A percentile compares a stretch with the other conserved stretches of the same genome.
Evolutionary conservation across 2,888 invertebrate genomes (phyloP).

Genomic region (Eupithecia vulgata): DNA sequence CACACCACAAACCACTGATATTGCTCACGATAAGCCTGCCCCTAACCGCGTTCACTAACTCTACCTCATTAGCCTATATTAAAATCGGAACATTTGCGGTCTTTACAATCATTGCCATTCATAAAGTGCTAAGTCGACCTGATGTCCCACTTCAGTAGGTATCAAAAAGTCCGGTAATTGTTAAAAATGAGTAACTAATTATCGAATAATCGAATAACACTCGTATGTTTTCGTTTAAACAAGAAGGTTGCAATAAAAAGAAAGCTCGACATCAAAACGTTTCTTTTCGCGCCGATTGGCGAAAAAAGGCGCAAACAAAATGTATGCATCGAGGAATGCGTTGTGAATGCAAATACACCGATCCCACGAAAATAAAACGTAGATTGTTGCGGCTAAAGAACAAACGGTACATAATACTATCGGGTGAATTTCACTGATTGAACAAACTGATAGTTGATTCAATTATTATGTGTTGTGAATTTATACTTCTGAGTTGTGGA

Average conservation of each 20-base stretch:
- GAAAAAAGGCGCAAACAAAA: slow-evolving; percentile 70
- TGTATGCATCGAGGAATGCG: slow-evolving; percentile 66
- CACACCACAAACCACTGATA: slow-evolving; percentile 65
- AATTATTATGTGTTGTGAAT: not conserved
- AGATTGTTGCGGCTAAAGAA: slow-evolving; percentile 55
- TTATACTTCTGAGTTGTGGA: not conserved
- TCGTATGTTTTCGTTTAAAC: slow-evolving; percentile 23
- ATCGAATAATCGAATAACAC: not conserved
- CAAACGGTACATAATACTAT: slow-evolving; percentile 13
- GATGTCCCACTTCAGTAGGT: not conserved
- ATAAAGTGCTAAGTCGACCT: slow-evolving; percentile 14
- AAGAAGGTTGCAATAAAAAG: slow-evolving; percentile 41
- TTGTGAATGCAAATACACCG: slow-evolving; percentile 66
- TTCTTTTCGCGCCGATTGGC: slow-evolving; percentile 55
- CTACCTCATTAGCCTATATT: slow-evolving; percentile 69
- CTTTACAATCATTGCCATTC: slow-evolving; percentile 49
- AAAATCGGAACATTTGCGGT: slow-evolving; percentile 67
- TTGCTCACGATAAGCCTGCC: slow-evolving; percentile 66
- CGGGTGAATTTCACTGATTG: not conserved
- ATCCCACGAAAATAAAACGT: slow-evolving; percentile 76
- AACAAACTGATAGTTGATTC: not conserved
- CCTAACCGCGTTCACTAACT: slow-evolving; percentile 67
- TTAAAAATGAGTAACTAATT: not conserved
- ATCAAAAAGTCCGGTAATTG: not conserved
- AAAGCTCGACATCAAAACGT: slow-evolving; percentile 60